Evolutionary conservation across 2,113 vertebrate genomes (phyloP), one percentile per base, ranked within the genome.

Genomic region (Bolborhynchus lineola): DNA sequence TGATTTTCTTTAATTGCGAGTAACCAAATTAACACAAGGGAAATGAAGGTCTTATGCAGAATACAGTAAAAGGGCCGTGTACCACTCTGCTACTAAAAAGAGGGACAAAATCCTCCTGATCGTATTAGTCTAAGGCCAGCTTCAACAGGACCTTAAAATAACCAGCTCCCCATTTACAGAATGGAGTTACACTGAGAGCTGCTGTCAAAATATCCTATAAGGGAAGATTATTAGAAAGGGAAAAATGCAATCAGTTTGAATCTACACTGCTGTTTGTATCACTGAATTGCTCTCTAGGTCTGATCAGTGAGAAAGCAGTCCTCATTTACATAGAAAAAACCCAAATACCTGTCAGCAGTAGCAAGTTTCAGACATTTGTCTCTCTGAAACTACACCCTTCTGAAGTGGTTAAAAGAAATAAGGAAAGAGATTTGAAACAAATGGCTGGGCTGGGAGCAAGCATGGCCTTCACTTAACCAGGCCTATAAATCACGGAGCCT

Each of bases 401-500:
- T 75, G 71, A 96, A 86, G 68, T 44, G 84, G 93, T 89, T 87
- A 94, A 88, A 94, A 89, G 33, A 24, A 59, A 59, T 59, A 92
- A 97, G 96, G 97, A 98, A 96, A 94, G 95, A 39, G 86, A 97
- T 96, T 87, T 98, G 98, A 98, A 98, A 98, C 97, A 98, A 99
- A 98, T 98, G 98, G 98, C 98, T 94, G 97, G 97, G 92, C 97
- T 96, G 95, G 93, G 97, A 98, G 97, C 97, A 98, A 98, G 97
- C 97, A 97, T 92, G 98, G 98, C 98, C 98, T 99, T 98, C 98
- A 94, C 98, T 98, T 98, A 98, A 98, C 98, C 98, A 98, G 98
- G 98, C 95, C 97, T 96, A 98, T 99, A 99, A 98, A 99, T 99
- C 98, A 98, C 78, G n/a, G 39, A 89, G 70, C 44, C 92, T 97